A percentile compares a stretch with the other conserved stretches of the same genome.
Evolutionary conservation across 2,888 invertebrate species (phyloP).

Genomic region (Ellobium chinense): DNA sequence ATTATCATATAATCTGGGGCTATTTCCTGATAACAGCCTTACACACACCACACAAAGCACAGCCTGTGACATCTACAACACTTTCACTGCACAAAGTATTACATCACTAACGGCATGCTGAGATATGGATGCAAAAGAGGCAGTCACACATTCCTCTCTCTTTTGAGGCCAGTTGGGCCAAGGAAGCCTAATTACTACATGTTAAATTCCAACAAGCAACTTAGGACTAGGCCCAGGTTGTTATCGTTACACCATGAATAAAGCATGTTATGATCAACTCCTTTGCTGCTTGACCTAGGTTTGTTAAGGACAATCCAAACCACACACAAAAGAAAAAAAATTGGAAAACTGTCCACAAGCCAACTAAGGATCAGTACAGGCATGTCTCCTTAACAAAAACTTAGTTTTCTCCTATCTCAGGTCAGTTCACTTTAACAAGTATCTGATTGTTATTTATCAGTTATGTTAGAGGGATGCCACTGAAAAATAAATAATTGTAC

Average conservation of each 20-base stretch:
- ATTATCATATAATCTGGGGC: too few species aligned
- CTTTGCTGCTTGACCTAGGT: constrained; percentile 6
- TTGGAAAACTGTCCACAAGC: not conserved
- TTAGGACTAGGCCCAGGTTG: not conserved
- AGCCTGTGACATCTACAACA: too few species aligned
- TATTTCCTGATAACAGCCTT: too few species aligned
- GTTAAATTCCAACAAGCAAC: too few species aligned
- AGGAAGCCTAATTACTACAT: too few species aligned
- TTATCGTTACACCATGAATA: not conserved
- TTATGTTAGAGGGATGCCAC: too few species aligned
- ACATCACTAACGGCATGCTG: not conserved
- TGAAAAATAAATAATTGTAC: too few species aligned
- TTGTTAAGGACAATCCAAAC: not conserved
- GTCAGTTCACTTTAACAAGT: too few species aligned
- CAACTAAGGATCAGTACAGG: not conserved
- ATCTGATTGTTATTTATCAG: too few species aligned
- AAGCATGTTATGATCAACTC: constrained; percentile 28
- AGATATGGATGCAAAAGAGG: not conserved
- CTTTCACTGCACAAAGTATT: too few species aligned
- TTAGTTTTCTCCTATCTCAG: too few species aligned
- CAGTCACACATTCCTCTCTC: not conserved
- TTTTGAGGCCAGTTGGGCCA: not conserved
- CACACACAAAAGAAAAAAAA: not conserved
- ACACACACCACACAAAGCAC: too few species aligned
- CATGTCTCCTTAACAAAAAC: not conserved